Conservation (phyloP, 2,888 invertebrate genomes). For the Homarus gammarus region DNA sequence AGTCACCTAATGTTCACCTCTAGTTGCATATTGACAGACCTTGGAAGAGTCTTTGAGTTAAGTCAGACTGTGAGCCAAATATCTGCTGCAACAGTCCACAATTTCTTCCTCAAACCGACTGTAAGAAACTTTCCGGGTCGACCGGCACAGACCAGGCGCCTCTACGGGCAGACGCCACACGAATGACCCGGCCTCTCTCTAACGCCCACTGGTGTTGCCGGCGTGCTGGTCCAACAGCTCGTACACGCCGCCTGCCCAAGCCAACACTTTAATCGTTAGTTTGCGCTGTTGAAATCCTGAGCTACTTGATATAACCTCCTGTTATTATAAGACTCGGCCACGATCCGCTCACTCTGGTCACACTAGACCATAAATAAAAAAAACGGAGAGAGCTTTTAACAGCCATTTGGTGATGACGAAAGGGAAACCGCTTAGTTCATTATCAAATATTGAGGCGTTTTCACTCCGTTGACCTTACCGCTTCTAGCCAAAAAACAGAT, state of each 20-base stretch:
- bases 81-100: not conserved
- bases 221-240: not conserved
- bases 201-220: constrained; percentile 17
- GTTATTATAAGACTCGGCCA: not conserved
- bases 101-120: not conserved
- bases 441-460: not conserved
- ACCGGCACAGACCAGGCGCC: not conserved
- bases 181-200: constrained; percentile 12
- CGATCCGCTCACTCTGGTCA: no score
- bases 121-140: not conserved
- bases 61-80: not conserved
- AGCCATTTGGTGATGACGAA: not conserved
- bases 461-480: not conserved
- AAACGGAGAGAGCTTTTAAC: not conserved
- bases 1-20: not conserved
- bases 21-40: not conserved
- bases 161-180: not conserved
- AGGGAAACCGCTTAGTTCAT: not conserved
- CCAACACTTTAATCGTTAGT: constrained; percentile 8
- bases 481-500: not conserved
- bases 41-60: not conserved
- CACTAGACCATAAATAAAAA: no score
- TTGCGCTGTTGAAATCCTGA: not conserved
- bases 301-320: not conserved
- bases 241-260: not conserved